phyloP scores from a whole-genome alignment of 2,797 vertebrate genomes.

The Pangasius sanitwongsei region DNA sequence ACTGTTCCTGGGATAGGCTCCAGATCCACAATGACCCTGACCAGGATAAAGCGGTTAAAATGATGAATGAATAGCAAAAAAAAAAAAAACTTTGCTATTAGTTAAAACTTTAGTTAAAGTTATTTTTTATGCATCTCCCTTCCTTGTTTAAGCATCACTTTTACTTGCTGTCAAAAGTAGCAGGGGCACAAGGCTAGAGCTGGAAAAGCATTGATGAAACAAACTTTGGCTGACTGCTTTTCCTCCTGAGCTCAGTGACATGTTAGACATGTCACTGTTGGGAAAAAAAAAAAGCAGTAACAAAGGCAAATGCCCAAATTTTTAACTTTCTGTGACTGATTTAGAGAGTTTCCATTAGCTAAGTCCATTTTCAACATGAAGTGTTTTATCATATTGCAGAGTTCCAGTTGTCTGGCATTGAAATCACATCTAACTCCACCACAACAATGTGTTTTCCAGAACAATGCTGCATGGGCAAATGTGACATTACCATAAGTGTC shows the following conservation, averaged over 20 bases:
- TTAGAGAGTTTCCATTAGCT: slow-evolving; percentile 67
- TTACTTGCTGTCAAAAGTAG: slow-evolving; percentile 49
- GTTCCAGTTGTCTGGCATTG: slow-evolving; percentile 52
- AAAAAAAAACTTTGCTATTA: too few relatives aligned
- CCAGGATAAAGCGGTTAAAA: slow-evolving; percentile 11
- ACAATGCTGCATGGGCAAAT: slow-evolving; percentile 57
- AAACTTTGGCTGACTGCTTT: slow-evolving; percentile 56
- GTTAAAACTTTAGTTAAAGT: neutral
- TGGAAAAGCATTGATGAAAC: slow-evolving; percentile 57
- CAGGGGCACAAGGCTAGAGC: slow-evolving; percentile 28
- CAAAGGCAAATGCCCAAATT: slow-evolving; percentile 49
- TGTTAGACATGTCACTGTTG: slow-evolving; percentile 42
- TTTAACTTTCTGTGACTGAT: slow-evolving; percentile 32
- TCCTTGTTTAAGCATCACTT: slow-evolving; percentile 27
- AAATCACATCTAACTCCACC: slow-evolving; percentile 63
- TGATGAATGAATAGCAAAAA: slow-evolving; percentile 7
- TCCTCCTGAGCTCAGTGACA: slow-evolving; percentile 53
- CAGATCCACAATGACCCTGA: slow-evolving; percentile 14
- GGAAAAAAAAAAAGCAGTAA: slow-evolving; percentile 13
- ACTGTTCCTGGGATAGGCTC: neutral
- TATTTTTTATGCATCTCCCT: slow-evolving; percentile 16
- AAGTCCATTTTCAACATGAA: slow-evolving; percentile 58
- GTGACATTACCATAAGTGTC: slow-evolving; percentile 65
- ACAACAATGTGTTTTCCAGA: slow-evolving; percentile 65
- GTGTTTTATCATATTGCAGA: slow-evolving; percentile 65